These are phyloP conservation scores for Agapornis canus DNA, from an alignment of 2,797 vertebrate genomes.

Conservation along the genomic window DNA sequence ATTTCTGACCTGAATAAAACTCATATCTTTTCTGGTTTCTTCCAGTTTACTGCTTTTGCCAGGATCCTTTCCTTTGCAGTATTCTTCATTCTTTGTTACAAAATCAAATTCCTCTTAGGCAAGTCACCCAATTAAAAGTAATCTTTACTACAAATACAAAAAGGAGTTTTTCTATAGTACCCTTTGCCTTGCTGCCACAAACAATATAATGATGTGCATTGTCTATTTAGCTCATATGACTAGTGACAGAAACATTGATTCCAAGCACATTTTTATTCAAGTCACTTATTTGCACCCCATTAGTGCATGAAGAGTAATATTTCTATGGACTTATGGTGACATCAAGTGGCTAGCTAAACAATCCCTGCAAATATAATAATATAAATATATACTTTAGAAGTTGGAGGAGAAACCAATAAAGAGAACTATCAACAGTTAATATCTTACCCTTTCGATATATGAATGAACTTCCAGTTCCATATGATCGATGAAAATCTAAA, in stretches of 20 bases:
- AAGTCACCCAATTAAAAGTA: background rate
- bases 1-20: background rate
- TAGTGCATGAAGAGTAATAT: background rate
- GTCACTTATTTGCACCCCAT: constrained; percentile 15
- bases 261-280: background rate
- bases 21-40: background rate
- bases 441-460: background rate
- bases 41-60: background rate
- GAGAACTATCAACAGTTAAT: background rate
- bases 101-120: background rate
- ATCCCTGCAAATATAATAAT: background rate
- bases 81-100: background rate
- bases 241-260: background rate
- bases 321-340: constrained; percentile 5
- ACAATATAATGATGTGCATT: background rate
- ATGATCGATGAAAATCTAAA: background rate
- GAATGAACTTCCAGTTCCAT: background rate
- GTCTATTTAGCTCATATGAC: background rate
- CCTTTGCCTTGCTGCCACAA: background rate
- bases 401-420: background rate
- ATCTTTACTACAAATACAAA: background rate
- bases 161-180: background rate
- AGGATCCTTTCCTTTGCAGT: background rate
- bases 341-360: background rate
- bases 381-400: background rate